These are phyloP conservation scores for Caloenas nicobarica DNA, from an alignment of 2,113 vertebrate species.

Conservation along the genomic window DNA sequence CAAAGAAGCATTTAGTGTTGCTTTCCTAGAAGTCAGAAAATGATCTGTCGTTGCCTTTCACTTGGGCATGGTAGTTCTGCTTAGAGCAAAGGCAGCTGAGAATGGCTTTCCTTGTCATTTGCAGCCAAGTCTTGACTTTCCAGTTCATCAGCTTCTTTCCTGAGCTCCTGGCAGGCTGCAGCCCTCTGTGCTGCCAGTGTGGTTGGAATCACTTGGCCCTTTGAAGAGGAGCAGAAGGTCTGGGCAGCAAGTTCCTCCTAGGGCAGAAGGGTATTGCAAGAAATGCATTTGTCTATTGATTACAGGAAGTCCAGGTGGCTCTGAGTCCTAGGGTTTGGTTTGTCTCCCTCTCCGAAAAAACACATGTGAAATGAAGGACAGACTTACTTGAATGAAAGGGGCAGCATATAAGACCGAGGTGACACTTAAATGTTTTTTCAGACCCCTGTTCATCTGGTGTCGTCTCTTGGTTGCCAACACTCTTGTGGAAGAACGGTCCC, in stretches of 20 bases:
- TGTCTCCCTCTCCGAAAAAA: background rate
- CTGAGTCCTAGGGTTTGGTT: background rate
- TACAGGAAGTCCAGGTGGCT: background rate
- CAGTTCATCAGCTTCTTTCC: slow-evolving; percentile 14
- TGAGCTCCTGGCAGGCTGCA: background rate
- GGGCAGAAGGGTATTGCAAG: background rate
- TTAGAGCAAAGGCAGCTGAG: slow-evolving; percentile 4
- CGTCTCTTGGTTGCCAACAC: background rate
- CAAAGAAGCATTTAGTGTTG: slow-evolving; percentile 41
- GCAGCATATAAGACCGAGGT: background rate
- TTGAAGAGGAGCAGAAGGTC: background rate
- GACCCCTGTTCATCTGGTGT: background rate
- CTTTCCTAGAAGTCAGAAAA: slow-evolving; percentile 11
- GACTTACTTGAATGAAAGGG: background rate
- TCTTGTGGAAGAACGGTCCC: background rate
- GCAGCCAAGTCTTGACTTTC: background rate
- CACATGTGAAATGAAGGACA: background rate
- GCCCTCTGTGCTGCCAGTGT: background rate
- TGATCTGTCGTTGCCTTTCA: background rate
- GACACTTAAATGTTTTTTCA: background rate
- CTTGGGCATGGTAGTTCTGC: background rate
- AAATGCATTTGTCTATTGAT: background rate
- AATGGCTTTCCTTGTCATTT: slow-evolving; percentile 8
- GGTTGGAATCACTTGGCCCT: background rate
- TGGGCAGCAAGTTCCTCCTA: background rate